A percentile compares a stretch with the other conserved stretches of the same genome.
Evolutionary conservation across 2,113 vertebrate species (phyloP).

Genomic region (Lycocorax pyrrhopterus): DNA sequence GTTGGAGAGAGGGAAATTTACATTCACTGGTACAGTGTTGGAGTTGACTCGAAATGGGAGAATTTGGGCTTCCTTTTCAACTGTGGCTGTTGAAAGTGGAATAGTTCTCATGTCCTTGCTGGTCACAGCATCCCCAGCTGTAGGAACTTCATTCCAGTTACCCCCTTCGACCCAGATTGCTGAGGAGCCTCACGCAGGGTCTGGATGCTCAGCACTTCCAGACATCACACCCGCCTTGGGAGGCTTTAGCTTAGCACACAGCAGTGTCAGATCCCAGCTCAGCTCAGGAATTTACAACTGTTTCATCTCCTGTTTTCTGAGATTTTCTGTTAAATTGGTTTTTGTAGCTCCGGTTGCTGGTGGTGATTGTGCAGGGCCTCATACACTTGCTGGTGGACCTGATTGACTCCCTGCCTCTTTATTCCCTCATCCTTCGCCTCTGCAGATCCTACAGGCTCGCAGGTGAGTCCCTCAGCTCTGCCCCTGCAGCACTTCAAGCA

Average conservation of each 20-base stretch:
- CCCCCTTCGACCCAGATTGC: not conserved
- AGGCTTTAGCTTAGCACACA: not conserved
- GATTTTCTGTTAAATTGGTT: not conserved
- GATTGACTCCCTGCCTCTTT: constrained; percentile 90
- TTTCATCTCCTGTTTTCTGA: not conserved
- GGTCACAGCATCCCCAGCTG: not conserved
- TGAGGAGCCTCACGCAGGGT: not conserved
- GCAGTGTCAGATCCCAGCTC: not conserved
- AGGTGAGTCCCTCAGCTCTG: constrained; percentile 68
- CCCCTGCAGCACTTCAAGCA: not conserved
- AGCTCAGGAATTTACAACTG: not conserved
- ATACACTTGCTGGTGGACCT: constrained; percentile 87
- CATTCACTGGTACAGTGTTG: not conserved
- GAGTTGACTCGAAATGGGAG: not conserved
- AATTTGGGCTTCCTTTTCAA: not conserved
- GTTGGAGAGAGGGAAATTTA: not conserved
- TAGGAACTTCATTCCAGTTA: not conserved
- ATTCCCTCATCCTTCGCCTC: constrained; percentile 83
- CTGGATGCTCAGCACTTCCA: not conserved
- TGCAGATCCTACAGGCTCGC: constrained; percentile 87
- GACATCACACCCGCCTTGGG: not conserved
- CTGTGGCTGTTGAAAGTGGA: not conserved
- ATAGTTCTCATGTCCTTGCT: not conserved
- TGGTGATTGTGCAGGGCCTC: constrained; percentile 89
- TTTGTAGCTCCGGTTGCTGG: constrained; percentile 86